phyloP scores from a whole-genome alignment of 2,797 vertebrate species.

The Amblyraja radiata region DNA sequence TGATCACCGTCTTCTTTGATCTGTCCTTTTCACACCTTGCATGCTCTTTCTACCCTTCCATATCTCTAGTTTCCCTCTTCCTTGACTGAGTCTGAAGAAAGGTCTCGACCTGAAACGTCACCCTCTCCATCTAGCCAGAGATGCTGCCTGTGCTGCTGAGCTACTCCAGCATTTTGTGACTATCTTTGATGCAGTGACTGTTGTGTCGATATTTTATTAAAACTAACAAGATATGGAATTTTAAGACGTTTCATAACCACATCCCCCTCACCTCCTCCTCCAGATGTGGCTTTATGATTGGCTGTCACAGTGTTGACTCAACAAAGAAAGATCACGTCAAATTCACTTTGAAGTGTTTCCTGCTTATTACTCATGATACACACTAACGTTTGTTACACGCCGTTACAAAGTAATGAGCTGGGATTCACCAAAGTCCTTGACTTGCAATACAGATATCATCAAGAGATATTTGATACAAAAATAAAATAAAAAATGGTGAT shows the following conservation, averaged over 20 bases:
- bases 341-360: constrained; percentile 26
- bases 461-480: neutral
- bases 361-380: neutral
- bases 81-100: too few relatives aligned
- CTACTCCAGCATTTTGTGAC: too few relatives aligned
- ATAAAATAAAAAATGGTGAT: neutral
- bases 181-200: too few relatives aligned
- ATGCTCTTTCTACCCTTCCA: too few relatives aligned
- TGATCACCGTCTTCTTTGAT: too few relatives aligned
- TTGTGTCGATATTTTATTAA: constrained; percentile 8
- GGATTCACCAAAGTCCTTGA: neutral
- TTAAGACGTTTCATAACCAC: neutral
- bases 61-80: too few relatives aligned
- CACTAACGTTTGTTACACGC: constrained; percentile 8
- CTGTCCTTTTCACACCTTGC: too few relatives aligned
- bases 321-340: neutral
- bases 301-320: neutral
- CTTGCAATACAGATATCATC: neutral
- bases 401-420: neutral
- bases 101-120: too few relatives aligned
- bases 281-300: neutral
- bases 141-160: too few relatives aligned
- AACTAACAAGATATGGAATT: neutral
- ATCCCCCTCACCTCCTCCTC: neutral
- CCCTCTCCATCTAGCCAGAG: too few relatives aligned